Conservation (phyloP, 1,140 invertebrate species). For the Agrilus planipennis region DNA sequence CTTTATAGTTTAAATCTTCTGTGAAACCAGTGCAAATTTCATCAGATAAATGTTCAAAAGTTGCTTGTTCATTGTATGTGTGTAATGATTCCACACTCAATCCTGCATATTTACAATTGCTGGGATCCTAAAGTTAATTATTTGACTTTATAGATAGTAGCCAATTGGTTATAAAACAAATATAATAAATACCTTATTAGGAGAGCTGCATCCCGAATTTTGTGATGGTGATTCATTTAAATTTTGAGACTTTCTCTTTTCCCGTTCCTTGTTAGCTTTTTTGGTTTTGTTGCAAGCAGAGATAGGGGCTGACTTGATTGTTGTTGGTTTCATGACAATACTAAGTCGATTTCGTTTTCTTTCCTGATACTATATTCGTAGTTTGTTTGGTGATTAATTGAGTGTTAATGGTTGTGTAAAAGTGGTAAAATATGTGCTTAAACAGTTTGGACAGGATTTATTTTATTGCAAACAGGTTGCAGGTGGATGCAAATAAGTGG, state of each 20-base stretch:
- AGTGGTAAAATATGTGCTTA: too few relatives aligned
- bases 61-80: constrained; percentile 22
- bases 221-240: constrained; percentile 7
- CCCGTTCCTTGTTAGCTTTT: constrained; percentile 17
- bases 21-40: constrained; percentile 24
- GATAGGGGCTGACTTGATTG: not conserved
- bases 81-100: constrained; percentile 21
- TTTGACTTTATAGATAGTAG: constrained; percentile 4
- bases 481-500: too few relatives aligned
- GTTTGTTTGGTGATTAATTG: too few relatives aligned
- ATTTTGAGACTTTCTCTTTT: constrained; percentile 19
- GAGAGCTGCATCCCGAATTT: constrained; percentile 19
- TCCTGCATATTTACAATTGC: constrained; percentile 23
- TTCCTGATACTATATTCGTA: too few relatives aligned
- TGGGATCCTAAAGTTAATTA: constrained; percentile 17
- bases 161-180: constrained; percentile 2
- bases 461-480: too few relatives aligned
- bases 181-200: constrained; percentile 16
- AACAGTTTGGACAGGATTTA: too few relatives aligned
- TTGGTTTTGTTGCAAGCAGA: constrained; percentile 16
- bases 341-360: too few relatives aligned
- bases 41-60: constrained; percentile 18
- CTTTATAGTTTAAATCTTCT: constrained; percentile 31
- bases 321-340: not conserved
- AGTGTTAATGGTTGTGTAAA: too few relatives aligned